Evolutionary conservation across 37 sponge, comb jelly and placozoan species (phyloP).

Genomic region (Aplysina aerophoba): DNA sequence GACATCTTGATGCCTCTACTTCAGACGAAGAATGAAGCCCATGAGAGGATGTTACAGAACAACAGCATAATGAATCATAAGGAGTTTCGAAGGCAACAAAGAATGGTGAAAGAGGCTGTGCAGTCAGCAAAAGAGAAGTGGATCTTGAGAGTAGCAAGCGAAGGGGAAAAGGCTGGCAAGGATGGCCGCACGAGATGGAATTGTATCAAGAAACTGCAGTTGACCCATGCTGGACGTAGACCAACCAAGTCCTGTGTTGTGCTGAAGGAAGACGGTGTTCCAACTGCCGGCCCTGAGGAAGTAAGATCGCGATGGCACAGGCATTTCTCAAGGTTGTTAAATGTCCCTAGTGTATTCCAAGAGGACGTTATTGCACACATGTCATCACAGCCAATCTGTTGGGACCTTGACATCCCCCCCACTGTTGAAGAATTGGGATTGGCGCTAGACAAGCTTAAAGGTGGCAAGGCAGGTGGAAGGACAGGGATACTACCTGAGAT

Average conservation of each 20-base stretch:
- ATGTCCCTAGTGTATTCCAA: background rate
- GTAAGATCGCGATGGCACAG: conserved; percentile 20
- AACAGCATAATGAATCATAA: background rate
- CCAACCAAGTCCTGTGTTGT: background rate
- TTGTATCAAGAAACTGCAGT: conserved; percentile 36
- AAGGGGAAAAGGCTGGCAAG: conserved; percentile 40
- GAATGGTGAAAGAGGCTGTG: conserved; percentile 35
- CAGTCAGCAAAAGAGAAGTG: conserved; percentile 20
- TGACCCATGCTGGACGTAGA: conserved; percentile 24
- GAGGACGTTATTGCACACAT: conserved; percentile 5
- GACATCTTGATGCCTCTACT: conserved; percentile 39
- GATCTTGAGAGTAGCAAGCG: conserved; percentile 18
- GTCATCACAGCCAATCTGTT: background rate
- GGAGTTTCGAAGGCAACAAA: conserved; percentile 34
- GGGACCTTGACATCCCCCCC: conserved; percentile 30
- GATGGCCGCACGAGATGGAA: conserved; percentile 47
- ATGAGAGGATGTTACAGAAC: conserved; percentile 16
- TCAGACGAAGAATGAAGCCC: conserved; percentile 41
- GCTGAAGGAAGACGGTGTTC: conserved; percentile 14
- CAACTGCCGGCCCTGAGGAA: conserved; percentile 10
- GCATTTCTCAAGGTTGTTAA: conserved; percentile 32
- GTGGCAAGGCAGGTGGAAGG: conserved; percentile 38
- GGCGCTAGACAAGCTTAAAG: conserved; percentile 29
- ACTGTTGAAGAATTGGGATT: conserved; percentile 25
- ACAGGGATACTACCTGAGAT: conserved; percentile 44